Percentiles rank a stretch among this genome's conserved stretches.
These are phyloP conservation scores for Apantesis nais DNA, from an alignment of 2,888 invertebrate species.

Conservation along the genomic window DNA sequence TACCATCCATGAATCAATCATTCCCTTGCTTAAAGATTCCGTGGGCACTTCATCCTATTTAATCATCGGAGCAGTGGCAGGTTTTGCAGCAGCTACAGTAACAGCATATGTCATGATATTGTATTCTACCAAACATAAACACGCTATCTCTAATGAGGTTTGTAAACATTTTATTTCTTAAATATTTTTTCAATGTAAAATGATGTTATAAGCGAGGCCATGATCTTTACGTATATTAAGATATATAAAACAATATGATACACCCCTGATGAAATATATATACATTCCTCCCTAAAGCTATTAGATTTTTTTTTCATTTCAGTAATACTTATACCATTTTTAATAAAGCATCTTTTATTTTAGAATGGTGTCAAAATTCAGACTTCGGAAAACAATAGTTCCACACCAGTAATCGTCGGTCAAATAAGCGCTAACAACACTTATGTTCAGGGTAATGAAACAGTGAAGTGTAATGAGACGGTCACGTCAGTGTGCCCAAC, in stretches of 20 bases:
- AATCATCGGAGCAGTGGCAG: slow-evolving; percentile 1
- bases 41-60: background rate
- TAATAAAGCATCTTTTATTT: background rate
- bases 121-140: background rate
- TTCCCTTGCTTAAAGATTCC: background rate
- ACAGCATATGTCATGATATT: background rate
- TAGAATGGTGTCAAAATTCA: slow-evolving; percentile 5
- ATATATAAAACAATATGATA: background rate
- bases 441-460: background rate
- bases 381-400: background rate
- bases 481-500: background rate
- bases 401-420: background rate
- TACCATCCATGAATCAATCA: background rate
- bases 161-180: background rate
- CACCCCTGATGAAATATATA: background rate
- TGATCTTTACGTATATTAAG: background rate
- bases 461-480: background rate
- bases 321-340: background rate
- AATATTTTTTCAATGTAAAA: background rate
- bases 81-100: background rate
- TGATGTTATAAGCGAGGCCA: background rate
- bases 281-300: too few species aligned
- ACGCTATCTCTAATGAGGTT: slow-evolving; percentile 1
- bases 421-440: slow-evolving; percentile 7
- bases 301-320: background rate